phyloP scores from a whole-genome alignment of 2,888 invertebrate species.

The Schizaphis graminum region DNA sequence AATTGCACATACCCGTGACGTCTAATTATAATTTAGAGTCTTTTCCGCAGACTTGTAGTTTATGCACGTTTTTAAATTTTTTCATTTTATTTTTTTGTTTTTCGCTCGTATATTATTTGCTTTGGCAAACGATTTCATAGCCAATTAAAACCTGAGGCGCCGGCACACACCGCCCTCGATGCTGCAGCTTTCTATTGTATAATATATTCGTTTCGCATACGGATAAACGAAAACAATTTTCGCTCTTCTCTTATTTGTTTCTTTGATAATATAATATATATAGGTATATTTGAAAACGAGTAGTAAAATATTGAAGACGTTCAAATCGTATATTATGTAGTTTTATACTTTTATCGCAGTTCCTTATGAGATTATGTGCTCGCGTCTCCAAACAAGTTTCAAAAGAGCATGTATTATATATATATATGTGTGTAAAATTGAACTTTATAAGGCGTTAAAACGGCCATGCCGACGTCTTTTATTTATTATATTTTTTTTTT shows the following conservation, averaged over 20 bases:
- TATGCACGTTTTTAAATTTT: neutral
- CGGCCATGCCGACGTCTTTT: neutral
- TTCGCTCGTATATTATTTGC: neutral
- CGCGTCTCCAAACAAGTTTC: slow-evolving; percentile 23
- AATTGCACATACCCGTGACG: too few species aligned
- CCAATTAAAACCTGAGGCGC: slow-evolving; percentile 1
- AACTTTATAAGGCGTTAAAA: slow-evolving; percentile 38
- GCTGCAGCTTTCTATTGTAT: neutral
- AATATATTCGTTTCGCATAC: neutral
- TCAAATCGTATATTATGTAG: slow-evolving; percentile 38
- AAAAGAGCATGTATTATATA: neutral
- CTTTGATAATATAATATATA: slow-evolving; percentile 20
- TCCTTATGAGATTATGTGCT: slow-evolving; percentile 21
- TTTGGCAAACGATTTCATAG: neutral
- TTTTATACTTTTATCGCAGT: slow-evolving; percentile 33
- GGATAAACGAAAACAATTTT: slow-evolving; percentile 8
- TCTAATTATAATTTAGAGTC: neutral
- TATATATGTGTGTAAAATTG: neutral
- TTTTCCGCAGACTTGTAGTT: neutral
- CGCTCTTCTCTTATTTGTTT: slow-evolving; percentile 4
- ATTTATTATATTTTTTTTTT: neutral
- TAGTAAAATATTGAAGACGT: slow-evolving; percentile 38
- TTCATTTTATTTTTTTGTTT: neutral
- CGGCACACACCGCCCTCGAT: neutral
- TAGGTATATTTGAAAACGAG: neutral